Evolutionary conservation across 2,888 invertebrate genomes (phyloP), one percentile per base, ranked within the genome.

Genomic region (Thereva nobilitata): DNA sequence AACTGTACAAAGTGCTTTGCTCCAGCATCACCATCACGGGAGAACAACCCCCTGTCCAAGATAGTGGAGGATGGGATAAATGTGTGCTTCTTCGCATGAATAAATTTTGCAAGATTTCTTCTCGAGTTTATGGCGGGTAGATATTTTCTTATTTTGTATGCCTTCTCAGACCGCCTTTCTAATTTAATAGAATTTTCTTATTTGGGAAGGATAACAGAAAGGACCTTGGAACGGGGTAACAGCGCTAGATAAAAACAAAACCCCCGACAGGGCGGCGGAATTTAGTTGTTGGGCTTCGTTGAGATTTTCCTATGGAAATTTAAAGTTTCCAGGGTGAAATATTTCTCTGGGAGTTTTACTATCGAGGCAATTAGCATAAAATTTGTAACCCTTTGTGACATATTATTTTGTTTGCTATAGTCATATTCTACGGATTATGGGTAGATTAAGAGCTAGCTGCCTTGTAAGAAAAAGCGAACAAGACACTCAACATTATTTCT

Each of bases 61-160:
- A 23, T 23, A 23, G 23, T 23, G 47, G 6, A 7, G 5, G 9
- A 8, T 38, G 64, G 44, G 54, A 64, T 37, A 52, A 64, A 40
- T 44, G 54, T 64, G 54, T 54, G 44, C 47, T 64, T 55, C 47
- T 53, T 64, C 54, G 41, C 52, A 64, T 54, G 54, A 64, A 54
- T 64, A 64, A 59, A 59, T 59, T 59, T 59, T 37, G 38, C 49
- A 34, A 38, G 37, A 45, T 45, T 57, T 57, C 49, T 38, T 59
- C 59, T 8, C 59, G 49, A 59, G 59, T 59, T 59, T 59, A 59
- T 49, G 45, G 59, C 59, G 59, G 23, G 44, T 35, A 57, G 47
- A 59, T 59, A 59, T 59, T 59, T 59, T 59, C 59, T 59, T 59
- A 59, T 59, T 59, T 59, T 59, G 59, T 59, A 59, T 59, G 59